These are phyloP conservation scores for Rhabdornis inornatus DNA, from an alignment of 2,113 vertebrate genomes.

Conservation along the genomic window DNA sequence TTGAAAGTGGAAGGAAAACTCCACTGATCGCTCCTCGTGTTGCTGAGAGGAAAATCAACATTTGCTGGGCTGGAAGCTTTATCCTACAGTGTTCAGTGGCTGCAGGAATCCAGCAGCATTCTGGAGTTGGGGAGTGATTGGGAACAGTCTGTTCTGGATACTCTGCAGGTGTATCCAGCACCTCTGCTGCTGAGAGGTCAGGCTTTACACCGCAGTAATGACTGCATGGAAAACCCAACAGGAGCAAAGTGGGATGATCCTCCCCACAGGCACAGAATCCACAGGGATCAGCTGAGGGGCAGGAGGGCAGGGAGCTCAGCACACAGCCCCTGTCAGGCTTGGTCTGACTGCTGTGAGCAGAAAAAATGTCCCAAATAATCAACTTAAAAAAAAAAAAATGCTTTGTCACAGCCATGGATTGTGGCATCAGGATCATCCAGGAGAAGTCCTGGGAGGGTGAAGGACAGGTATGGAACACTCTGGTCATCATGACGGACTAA, in stretches of 20 bases:
- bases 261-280: accelerated
- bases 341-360: not conserved
- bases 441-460: not conserved
- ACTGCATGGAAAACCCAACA: not conserved
- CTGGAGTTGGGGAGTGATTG: not conserved
- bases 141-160: not conserved
- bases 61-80: not conserved
- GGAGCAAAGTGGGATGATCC: not conserved
- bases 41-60: not conserved
- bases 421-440: not conserved
- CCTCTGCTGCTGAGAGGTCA: not conserved
- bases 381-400: too few relatives aligned
- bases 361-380: not conserved
- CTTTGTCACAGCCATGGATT: accelerated
- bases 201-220: accelerated
- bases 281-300: not conserved
- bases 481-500: not conserved
- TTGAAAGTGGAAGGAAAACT: not conserved
- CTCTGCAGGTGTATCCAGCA: not conserved
- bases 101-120: not conserved
- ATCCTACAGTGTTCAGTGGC: accelerated
- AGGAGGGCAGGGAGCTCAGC: not conserved
- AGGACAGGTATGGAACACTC: not conserved
- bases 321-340: not conserved
- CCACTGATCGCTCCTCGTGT: not conserved